Evolutionary conservation across 1,140 invertebrate species (phyloP), one percentile per base, ranked within the genome.

Genomic region (Macrotrachela quadricornifera): DNA sequence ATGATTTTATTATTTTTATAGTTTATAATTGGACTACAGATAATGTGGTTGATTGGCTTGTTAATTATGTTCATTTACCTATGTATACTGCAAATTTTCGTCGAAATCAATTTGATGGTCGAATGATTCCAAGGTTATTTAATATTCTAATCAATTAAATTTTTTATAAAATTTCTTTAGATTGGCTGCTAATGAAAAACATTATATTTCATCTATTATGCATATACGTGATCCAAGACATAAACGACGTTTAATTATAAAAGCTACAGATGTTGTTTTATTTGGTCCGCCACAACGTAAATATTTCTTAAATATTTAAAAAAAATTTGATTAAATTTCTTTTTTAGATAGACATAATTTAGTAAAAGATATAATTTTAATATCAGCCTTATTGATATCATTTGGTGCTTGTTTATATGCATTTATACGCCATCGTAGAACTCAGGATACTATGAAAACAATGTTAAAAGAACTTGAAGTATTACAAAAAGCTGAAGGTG

Each of bases 11-110:
- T 30, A 2, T 30, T 8, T 30, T 53, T 49, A 47, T 60, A 71
- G 83, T 94, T 18, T 85, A 91, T 67, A 92, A 94, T 71, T 95
- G 90, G 90, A 94, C 90, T 36, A 80, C 84, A 50, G 85, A 92
- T 61, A 83, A 94, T 69, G 90, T 87, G 13, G 77, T 84, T 12
- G 83, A 90, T 62, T 95, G 90, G 90, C 70, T 95, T 49, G 77
- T 78, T 18, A 75, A 77, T 58, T 81, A 79, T 62, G 86, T 94
- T 16, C 85, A 91, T 62, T 74, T 95, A 54, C 85, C 86, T n/a
- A 85, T 92, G 71, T 94, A 94, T 75, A 78, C 79, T 56, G 75
- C 79, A 54, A 76, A 77, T 60, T 94, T 95, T 67, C 75, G 81
- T 61, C 74, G 80, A 59, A 79, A 90, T 67, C 78, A 77, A 65